Conservation (phyloP, 1,140 invertebrate genomes). For the Neotoxoptera formosana region DNA sequence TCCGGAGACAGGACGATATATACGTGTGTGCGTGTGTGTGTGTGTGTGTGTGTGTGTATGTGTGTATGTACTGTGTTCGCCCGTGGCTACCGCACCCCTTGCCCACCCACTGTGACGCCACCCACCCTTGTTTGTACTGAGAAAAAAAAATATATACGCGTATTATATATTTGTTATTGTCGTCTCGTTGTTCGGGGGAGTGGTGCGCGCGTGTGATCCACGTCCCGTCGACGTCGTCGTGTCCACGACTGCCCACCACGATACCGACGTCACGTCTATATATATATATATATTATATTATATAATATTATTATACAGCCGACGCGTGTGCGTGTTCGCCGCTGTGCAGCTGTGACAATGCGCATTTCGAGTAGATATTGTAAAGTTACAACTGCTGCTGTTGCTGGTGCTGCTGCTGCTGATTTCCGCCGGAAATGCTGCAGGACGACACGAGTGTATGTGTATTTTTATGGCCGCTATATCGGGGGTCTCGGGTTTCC, state of each 20-base stretch:
- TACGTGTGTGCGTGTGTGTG: not conserved
- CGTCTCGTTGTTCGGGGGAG: not conserved
- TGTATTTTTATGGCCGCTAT: not conserved
- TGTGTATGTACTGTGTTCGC: no score
- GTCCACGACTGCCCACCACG: not conserved
- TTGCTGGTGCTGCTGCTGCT: not conserved
- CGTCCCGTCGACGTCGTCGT: not conserved
- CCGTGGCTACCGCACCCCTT: not conserved
- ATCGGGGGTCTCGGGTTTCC: not conserved
- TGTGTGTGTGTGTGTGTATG: not conserved
- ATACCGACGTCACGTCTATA: not conserved
- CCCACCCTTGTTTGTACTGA: not conserved
- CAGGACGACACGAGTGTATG: not conserved
- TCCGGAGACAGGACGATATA: conserved; percentile 1
- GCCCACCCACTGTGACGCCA: not conserved
- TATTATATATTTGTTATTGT: conserved; percentile 6
- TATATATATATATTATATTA: no score
- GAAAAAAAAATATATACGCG: not conserved
- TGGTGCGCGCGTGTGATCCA: not conserved
- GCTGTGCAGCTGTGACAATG: not conserved
- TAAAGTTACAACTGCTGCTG: not conserved
- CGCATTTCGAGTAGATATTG: not conserved
- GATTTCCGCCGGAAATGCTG: not conserved
- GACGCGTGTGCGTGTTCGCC: not conserved
- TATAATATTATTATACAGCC: not conserved